Base-by-base conservation (phyloP, 2,888 invertebrate genomes). In the Yponomeuta plumbellus region DNA sequence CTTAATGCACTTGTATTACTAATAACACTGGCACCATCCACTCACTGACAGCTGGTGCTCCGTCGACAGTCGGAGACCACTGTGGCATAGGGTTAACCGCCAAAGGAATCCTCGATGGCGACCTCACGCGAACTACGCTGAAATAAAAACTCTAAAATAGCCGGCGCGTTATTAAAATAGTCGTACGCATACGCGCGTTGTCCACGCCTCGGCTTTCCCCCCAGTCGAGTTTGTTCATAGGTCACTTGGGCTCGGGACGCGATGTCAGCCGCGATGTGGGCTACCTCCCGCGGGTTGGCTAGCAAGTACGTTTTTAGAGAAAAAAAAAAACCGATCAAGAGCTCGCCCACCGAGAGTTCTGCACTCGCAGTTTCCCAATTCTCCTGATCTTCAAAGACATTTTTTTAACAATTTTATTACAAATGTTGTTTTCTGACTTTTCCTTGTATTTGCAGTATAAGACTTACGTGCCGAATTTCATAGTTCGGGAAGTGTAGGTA, bases 71-170 rank as follows among this genome's bases (percentile, higher is more conserved):
- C 78, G 81, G 44, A 52, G 44, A 13, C 44, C 44, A 52, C 80
- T 85, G 79, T 83, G 81, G 78, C 78, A 74, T 73, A 80, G 71
- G 73, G 70, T 86, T 88, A 88, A 85, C 89, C 88, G 89, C 90
- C 88, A 88, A 88, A 88, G 86, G 56, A 44, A 79, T 75, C 78
- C 21, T 20, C 61, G 57, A 77, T 76, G 75, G 75, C 76, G 86
- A 89, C 91, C 91, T 91, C 91, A 90, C 91, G 88, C 90, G 88
- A 89, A 89, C 90, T 83, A 83, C 84, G 87, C 88, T 81, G 86
- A 90, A 91, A 91, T 91, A 91, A 91, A 88, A 88, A 82, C 74
- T 86, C 84, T 65, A 84, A 91, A 91, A 91, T 91, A 91, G 86
- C 87, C 80, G 76, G 71, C 78, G 79, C 34, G 82, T 72, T 75